These are phyloP conservation scores for Dermochelys coriacea DNA, from an alignment of 2,797 vertebrate genomes.

Conservation along the genomic window DNA sequence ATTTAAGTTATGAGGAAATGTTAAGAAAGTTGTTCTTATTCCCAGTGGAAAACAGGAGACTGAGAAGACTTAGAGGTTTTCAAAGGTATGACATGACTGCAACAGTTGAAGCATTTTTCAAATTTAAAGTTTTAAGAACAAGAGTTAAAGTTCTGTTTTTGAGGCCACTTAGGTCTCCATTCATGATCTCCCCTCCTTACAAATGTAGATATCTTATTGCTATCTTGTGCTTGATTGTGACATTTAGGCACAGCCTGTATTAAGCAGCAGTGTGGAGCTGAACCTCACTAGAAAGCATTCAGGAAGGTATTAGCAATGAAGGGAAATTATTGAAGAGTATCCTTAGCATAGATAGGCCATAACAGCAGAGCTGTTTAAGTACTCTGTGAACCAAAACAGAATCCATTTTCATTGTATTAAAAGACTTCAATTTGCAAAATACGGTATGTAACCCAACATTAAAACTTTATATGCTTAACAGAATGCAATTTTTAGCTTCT, in stretches of 20 bases:
- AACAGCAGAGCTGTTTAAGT: background rate
- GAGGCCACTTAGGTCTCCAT: background rate
- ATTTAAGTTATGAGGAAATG: background rate
- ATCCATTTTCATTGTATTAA: background rate
- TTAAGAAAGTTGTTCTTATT: background rate
- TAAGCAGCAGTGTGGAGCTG: background rate
- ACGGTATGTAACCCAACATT: background rate
- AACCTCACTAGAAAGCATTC: background rate
- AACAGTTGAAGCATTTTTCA: background rate
- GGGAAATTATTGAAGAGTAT: background rate
- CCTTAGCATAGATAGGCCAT: fast-evolving
- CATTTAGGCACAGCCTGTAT: background rate
- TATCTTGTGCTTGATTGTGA: background rate
- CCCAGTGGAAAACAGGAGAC: background rate
- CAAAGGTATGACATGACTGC: background rate
- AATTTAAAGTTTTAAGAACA: background rate
- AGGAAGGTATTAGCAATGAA: background rate
- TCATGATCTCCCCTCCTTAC: background rate
- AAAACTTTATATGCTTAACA: background rate
- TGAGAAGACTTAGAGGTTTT: background rate
- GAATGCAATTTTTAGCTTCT: background rate
- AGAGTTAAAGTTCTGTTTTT: background rate
- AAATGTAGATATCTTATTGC: background rate
- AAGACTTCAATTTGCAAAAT: background rate
- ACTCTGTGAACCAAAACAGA: background rate